Percentiles rank a stretch among this genome's conserved stretches.
Evolutionary conservation across 2,888 invertebrate species (phyloP).

Genomic region (Entomobrya multifasciata): DNA sequence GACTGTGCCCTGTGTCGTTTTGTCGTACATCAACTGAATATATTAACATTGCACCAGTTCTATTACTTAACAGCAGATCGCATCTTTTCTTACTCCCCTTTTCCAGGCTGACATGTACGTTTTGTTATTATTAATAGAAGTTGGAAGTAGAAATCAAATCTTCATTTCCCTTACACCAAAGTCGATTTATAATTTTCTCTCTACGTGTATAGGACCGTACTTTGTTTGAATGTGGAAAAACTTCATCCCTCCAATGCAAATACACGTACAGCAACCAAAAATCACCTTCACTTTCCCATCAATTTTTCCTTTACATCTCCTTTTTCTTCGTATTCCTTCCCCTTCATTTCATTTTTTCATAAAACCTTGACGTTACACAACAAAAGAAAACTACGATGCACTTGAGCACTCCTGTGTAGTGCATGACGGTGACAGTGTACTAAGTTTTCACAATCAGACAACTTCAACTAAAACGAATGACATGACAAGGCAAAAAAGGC

Average conservation of each 20-base stretch:
- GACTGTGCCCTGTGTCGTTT: constrained; percentile 2
- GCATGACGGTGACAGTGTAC: not conserved
- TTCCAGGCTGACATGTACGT: not conserved
- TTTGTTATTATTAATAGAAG: constrained; percentile 40
- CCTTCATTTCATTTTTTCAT: constrained; percentile 41
- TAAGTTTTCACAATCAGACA: not conserved
- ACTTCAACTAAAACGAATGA: not conserved
- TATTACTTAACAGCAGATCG: not conserved
- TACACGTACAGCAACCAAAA: not conserved
- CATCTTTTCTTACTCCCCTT: not conserved
- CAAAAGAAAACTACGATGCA: not conserved
- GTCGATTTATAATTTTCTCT: no score
- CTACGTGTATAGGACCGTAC: no score
- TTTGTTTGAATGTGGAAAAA: not conserved
- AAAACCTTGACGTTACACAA: not conserved
- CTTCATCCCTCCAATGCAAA: not conserved
- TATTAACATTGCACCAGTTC: constrained; percentile 49
- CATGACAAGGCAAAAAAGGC: not conserved
- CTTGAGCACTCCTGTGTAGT: constrained; percentile 1
- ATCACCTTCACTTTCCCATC: not conserved
- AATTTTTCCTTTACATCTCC: not conserved
- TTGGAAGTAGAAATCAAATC: constrained; percentile 23
- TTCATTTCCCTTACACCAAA: not conserved
- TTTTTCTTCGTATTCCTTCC: constrained; percentile 17
- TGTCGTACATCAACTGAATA: constrained; percentile 31